These are phyloP conservation scores for Cassiopea xamachana DNA, from an alignment of 30 jellyfish, hydroid and myxozoan species.

Conservation along the genomic window DNA sequence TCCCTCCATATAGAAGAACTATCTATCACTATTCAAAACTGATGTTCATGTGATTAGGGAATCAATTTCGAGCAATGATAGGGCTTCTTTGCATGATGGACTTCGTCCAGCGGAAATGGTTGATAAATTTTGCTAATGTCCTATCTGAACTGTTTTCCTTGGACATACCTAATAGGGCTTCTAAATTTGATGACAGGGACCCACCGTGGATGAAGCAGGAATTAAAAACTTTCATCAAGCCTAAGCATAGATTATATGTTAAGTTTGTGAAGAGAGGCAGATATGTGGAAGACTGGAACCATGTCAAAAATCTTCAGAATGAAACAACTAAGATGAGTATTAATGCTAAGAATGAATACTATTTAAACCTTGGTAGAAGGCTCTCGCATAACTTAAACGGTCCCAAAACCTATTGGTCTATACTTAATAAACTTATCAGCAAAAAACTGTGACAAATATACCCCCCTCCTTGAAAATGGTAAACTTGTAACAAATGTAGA, in stretches of 20 bases:
- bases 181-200: constrained; percentile 50
- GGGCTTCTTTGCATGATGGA: background rate
- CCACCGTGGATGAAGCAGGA: constrained; percentile 68
- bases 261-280: constrained; percentile 53
- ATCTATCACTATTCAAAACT: constrained; percentile 55
- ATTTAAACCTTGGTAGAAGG: constrained; percentile 58
- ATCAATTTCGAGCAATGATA: constrained; percentile 14
- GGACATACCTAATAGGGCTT: constrained; percentile 41
- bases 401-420: background rate
- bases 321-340: constrained; percentile 31
- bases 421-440: constrained; percentile 40
- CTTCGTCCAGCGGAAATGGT: background rate
- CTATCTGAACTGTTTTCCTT: constrained; percentile 18
- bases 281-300: constrained; percentile 51
- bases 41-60: constrained; percentile 24
- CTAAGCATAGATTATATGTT: constrained; percentile 43
- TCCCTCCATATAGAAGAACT: constrained; percentile 44
- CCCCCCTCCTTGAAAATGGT: constrained; percentile 58
- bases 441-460: constrained; percentile 30
- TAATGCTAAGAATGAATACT: constrained; percentile 38
- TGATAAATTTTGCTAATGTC: background rate
- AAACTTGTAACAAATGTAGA: constrained; percentile 36
- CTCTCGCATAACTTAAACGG: constrained; percentile 44
- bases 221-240: constrained; percentile 53
- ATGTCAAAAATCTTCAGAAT: constrained; percentile 34